A percentile compares a stretch with the other conserved stretches of the same genome.
These are phyloP conservation scores for Lemur catta DNA, from an alignment of 2,797 vertebrate genomes.

Conservation along the genomic window DNA sequence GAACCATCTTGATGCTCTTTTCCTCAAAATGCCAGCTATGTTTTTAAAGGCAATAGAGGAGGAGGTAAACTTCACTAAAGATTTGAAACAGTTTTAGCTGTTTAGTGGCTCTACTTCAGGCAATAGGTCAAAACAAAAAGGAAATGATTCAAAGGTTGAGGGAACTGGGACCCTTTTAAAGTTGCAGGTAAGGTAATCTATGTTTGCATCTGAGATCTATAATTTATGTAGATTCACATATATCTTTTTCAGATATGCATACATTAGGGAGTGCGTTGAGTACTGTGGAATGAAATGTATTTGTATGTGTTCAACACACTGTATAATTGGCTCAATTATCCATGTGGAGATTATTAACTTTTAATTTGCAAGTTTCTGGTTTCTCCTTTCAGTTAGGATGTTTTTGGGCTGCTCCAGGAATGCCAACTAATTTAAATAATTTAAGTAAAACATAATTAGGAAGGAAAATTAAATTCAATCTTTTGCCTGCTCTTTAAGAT, in stretches of 20 bases:
- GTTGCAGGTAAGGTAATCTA: conserved; percentile 4
- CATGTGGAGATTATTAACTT: conserved; percentile 68
- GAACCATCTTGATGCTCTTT: background rate
- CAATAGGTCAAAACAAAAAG: background rate
- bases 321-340: conserved; percentile 69
- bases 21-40: background rate
- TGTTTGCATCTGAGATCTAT: conserved; percentile 32
- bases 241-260: conserved; percentile 32
- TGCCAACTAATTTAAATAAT: conserved; percentile 74
- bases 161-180: background rate
- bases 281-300: conserved; percentile 55
- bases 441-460: conserved; percentile 70
- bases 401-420: conserved; percentile 53
- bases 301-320: conserved; percentile 67
- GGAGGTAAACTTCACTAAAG: background rate
- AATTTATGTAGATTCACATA: conserved; percentile 54
- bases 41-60: background rate
- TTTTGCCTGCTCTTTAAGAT: conserved; percentile 65
- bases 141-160: conserved; percentile 1
- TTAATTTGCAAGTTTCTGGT: conserved; percentile 74
- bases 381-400: conserved; percentile 56
- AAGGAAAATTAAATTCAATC: conserved; percentile 61
- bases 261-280: conserved; percentile 1
- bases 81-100: background rate
- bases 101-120: background rate